phyloP scores from a whole-genome alignment of 2,888 invertebrate species.

The Trachelus troglodyta region DNA sequence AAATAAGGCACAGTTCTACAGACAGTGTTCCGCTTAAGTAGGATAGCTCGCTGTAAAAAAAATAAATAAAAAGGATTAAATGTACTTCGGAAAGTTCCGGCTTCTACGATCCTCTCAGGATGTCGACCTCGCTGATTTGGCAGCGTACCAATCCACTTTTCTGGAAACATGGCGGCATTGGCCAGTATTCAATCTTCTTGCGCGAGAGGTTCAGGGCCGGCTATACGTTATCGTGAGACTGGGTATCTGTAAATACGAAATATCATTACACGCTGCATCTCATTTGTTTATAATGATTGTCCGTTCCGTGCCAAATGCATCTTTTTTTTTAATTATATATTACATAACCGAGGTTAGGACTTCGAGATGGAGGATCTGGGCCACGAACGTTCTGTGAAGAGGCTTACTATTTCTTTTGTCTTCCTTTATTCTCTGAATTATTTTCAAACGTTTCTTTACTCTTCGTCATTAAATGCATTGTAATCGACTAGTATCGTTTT shows the following conservation, averaged over 20 bases:
- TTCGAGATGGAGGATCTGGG: not conserved
- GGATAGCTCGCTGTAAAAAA: not conserved
- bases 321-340: not conserved
- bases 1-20: slow-evolving; percentile 72
- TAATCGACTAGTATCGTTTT: not conserved
- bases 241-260: slow-evolving; percentile 20
- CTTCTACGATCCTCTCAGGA: not conserved
- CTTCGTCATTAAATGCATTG: not conserved
- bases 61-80: not conserved
- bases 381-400: not conserved
- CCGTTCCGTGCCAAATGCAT: not conserved
- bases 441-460: not conserved
- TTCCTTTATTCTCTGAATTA: not conserved
- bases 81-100: not conserved
- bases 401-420: not conserved
- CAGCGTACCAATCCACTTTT: not conserved
- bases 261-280: slow-evolving; percentile 4
- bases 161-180: not conserved
- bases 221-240: not conserved
- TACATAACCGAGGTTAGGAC: not conserved
- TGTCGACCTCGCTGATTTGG: not conserved
- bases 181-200: not conserved
- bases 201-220: not conserved
- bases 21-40: slow-evolving; percentile 68
- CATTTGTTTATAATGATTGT: not conserved